phyloP scores from a whole-genome alignment of 2,797 vertebrate species.

The Bovichtus diacanthus region DNA sequence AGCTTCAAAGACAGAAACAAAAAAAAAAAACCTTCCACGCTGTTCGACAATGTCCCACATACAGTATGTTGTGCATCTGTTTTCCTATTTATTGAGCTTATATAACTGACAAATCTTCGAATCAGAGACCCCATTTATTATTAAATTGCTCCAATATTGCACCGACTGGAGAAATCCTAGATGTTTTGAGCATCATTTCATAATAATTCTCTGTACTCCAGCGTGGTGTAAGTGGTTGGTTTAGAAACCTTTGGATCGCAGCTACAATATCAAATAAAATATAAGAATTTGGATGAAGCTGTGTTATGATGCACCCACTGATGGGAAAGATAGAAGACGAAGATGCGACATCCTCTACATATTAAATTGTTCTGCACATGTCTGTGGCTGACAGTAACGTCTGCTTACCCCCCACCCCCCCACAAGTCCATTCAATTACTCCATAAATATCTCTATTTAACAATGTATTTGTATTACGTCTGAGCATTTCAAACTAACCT shows the following conservation, averaged over 20 bases:
- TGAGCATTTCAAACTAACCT: slow-evolving; percentile 38
- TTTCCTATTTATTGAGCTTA: slow-evolving; percentile 11
- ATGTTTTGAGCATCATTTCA: slow-evolving; percentile 5
- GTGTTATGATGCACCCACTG: background rate
- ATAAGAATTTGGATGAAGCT: background rate
- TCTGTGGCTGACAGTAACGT: background rate
- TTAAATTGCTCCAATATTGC: background rate
- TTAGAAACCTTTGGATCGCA: background rate
- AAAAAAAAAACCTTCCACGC: background rate
- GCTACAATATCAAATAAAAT: background rate
- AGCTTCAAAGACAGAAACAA: slow-evolving; percentile 11
- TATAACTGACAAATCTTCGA: slow-evolving; percentile 17
- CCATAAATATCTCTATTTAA: slow-evolving; percentile 6
- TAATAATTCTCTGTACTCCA: background rate
- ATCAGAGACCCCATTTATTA: background rate
- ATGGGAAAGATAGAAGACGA: background rate
- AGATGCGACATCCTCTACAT: slow-evolving; percentile 4
- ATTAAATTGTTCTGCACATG: slow-evolving; percentile 7
- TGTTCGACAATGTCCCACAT: background rate
- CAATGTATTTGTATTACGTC: slow-evolving; percentile 7
- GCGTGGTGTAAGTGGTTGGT: background rate
- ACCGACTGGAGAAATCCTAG: background rate
- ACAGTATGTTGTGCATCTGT: background rate
- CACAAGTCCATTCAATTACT: background rate
- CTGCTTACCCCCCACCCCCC: background rate